phyloP scores from a whole-genome alignment of 2,113 vertebrate genomes.

The Chiloscyllium plagiosum region DNA sequence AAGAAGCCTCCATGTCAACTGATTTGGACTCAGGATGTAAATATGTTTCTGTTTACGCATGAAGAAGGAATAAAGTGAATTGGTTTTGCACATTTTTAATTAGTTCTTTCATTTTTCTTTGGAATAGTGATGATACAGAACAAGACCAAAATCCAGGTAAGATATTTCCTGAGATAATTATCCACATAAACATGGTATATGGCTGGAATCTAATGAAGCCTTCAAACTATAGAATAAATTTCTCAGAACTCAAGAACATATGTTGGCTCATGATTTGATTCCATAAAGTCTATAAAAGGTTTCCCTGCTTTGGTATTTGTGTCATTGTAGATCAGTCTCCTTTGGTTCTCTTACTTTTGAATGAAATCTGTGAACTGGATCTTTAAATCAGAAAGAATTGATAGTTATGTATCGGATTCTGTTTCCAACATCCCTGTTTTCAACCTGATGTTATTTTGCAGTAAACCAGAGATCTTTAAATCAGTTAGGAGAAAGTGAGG shows the following conservation, averaged over 20 bases:
- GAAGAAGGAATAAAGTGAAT: neutral
- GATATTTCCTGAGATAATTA: neutral
- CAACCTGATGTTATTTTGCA: no score
- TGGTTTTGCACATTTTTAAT: neutral
- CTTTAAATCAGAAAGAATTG: neutral
- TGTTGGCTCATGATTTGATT: neutral
- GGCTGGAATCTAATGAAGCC: neutral
- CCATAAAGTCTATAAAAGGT: neutral
- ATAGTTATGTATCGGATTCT: neutral
- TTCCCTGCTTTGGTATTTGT: neutral
- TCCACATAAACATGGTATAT: neutral
- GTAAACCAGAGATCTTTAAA: neutral
- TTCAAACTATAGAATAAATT: neutral
- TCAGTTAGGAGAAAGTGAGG: neutral
- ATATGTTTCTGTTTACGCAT: neutral
- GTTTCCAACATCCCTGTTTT: neutral
- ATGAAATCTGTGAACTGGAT: neutral
- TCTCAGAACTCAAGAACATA: neutral
- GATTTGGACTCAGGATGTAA: neutral
- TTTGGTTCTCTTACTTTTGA: neutral
- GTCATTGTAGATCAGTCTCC: neutral
- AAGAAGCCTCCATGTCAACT: neutral
- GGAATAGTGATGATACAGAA: neutral
- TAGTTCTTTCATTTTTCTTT: constrained; percentile 9
- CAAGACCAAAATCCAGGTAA: neutral